Evolutionary conservation across 2,113 vertebrate genomes (phyloP).

Genomic region (Scatophagus argus): DNA sequence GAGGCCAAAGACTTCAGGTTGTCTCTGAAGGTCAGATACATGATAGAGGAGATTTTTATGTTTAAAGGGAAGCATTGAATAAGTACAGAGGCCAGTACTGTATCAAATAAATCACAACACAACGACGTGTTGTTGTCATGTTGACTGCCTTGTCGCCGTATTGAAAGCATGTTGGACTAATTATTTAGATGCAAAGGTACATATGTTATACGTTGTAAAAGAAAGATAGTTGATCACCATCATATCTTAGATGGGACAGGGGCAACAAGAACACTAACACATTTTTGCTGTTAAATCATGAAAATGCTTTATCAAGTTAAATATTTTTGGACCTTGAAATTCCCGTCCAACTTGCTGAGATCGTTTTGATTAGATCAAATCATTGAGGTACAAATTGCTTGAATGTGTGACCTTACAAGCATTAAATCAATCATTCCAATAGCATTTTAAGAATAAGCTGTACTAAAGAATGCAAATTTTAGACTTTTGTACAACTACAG

Average conservation of each 20-base stretch:
- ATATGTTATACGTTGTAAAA: too few relatives aligned
- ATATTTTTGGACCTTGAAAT: too few relatives aligned
- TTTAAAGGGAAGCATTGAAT: not conserved
- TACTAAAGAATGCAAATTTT: too few relatives aligned
- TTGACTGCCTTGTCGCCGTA: not conserved
- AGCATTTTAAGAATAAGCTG: not conserved
- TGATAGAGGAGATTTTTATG: not conserved
- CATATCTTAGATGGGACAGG: too few relatives aligned
- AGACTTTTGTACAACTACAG: not conserved
- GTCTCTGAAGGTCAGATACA: not conserved
- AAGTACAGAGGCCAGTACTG: not conserved
- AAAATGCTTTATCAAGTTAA: too few relatives aligned
- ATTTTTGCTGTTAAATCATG: too few relatives aligned
- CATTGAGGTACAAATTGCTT: not conserved
- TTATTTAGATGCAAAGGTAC: not conserved
- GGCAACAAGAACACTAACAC: too few relatives aligned
- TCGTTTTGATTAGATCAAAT: not conserved
- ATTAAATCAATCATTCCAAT: not conserved
- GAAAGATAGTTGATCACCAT: too few relatives aligned
- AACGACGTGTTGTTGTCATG: not conserved
- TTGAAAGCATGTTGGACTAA: not conserved
- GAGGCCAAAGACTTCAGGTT: constrained; percentile 29
- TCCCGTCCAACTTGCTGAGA: not conserved
- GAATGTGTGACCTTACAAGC: not conserved
- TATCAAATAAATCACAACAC: not conserved